Evolutionary conservation across 2,113 vertebrate genomes (phyloP).

Genomic region (Heptranchias perlo): DNA sequence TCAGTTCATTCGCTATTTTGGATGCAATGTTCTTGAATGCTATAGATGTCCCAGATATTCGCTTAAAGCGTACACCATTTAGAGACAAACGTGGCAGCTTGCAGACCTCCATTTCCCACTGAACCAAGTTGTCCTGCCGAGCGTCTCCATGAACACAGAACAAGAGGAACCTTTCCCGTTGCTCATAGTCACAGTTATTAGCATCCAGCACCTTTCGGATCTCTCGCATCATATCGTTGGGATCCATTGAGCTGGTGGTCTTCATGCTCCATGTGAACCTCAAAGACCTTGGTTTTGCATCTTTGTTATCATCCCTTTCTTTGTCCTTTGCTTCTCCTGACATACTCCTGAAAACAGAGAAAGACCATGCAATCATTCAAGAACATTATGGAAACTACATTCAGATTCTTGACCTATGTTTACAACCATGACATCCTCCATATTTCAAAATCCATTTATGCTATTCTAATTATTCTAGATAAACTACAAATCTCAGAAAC

Average conservation of each 20-base stretch:
- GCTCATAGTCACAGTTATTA: constrained; percentile 96
- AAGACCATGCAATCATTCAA: constrained; percentile 30
- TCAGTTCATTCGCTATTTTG: constrained; percentile 96
- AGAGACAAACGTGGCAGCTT: constrained; percentile 88
- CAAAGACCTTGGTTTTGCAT: constrained; percentile 88
- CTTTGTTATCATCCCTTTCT: constrained; percentile 80
- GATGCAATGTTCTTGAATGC: constrained; percentile 98
- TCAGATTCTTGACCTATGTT: background rate
- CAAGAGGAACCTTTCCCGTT: constrained; percentile 94
- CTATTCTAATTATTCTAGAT: constrained; percentile 28
- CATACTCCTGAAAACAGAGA: constrained; percentile 61
- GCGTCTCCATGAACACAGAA: constrained; percentile 95
- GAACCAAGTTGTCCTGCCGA: constrained; percentile 86
- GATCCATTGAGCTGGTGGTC: constrained; percentile 97
- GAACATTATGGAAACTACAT: background rate
- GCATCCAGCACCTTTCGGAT: constrained; percentile 93
- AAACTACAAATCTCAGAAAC: constrained; percentile 41
- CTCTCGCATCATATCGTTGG: constrained; percentile 93
- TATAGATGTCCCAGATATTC: constrained; percentile 93
- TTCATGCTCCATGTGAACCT: constrained; percentile 99
- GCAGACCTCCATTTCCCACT: constrained; percentile 98
- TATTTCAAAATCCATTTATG: constrained; percentile 34
- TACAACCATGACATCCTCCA: background rate
- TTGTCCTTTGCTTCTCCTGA: constrained; percentile 75
- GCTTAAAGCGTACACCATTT: constrained; percentile 93